Conservation (phyloP, 1,140 invertebrate species). For the Camponotus floridanus region DNA sequence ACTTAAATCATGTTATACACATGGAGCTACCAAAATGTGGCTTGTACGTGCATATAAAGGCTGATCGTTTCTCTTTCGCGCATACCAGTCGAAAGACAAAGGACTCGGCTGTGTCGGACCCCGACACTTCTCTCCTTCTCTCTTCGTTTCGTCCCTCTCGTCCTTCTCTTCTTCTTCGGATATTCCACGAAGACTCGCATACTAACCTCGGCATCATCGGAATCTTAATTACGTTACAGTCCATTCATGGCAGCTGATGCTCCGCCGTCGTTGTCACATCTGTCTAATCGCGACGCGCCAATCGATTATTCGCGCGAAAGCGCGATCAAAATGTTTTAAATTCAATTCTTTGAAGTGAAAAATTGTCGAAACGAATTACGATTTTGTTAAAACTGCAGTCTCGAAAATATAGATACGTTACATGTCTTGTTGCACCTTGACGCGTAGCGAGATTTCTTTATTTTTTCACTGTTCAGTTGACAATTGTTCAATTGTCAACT, state of each 20-base stretch:
- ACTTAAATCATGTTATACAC: slow-evolving; percentile 19
- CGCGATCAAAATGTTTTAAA: neutral
- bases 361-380: neutral
- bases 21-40: slow-evolving; percentile 47
- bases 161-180: slow-evolving; percentile 20
- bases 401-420: neutral
- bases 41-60: slow-evolving; percentile 22
- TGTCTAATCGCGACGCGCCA: slow-evolving; percentile 39
- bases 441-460: neutral
- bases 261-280: slow-evolving; percentile 52
- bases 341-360: neutral
- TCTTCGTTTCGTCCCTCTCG: slow-evolving; percentile 1
- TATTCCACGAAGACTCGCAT: slow-evolving; percentile 62
- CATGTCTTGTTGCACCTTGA: neutral
- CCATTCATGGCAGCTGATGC: slow-evolving; percentile 77
- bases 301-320: slow-evolving; percentile 58
- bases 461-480: neutral
- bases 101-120: slow-evolving; percentile 63
- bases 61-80: slow-evolving; percentile 64
- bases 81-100: slow-evolving; percentile 71
- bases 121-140: slow-evolving; percentile 7
- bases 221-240: slow-evolving; percentile 81
- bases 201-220: slow-evolving; percentile 65
- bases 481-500: slow-evolving; percentile 27
- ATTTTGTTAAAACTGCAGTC: too few species aligned